Evolutionary conservation across 2,113 vertebrate species (phyloP).

Genomic region (Pollachius pollachius): DNA sequence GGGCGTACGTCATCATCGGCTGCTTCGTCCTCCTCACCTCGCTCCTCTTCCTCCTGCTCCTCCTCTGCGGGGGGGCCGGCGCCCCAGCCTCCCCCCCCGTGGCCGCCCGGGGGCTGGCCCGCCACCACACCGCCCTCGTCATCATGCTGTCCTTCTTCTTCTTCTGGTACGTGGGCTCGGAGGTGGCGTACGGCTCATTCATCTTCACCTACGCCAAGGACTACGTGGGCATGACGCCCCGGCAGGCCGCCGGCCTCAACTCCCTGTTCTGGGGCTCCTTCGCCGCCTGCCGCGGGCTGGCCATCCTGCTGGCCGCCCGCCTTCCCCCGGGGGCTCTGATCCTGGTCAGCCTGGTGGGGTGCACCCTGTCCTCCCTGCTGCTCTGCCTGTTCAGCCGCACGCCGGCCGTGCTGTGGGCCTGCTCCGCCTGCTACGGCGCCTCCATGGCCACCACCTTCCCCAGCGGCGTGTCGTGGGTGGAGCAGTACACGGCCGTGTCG

Average conservation of each 20-base stretch:
- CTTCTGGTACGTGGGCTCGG: conserved; percentile 88
- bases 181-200: conserved; percentile 89
- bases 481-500: conserved; percentile 87
- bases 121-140: conserved; percentile 77
- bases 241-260: conserved; percentile 81
- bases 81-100: conserved; percentile 4
- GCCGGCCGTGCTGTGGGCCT: conserved; percentile 75
- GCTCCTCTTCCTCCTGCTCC: conserved; percentile 76
- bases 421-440: conserved; percentile 79
- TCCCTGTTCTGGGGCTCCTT: conserved; percentile 89
- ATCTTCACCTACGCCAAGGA: conserved; percentile 82
- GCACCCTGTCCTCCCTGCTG: conserved; percentile 70
- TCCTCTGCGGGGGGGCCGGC: conserved; percentile 53
- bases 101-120: conserved; percentile 55
- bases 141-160: conserved; percentile 86
- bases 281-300: conserved; percentile 78
- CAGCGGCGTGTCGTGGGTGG: conserved; percentile 90
- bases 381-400: conserved; percentile 76
- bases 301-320: conserved; percentile 83
- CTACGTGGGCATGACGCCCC: conserved; percentile 69
- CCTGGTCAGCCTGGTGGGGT: conserved; percentile 78
- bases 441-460: conserved; percentile 92
- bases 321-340: conserved; percentile 85
- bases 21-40: conserved; percentile 77
- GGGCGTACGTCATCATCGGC: conserved; percentile 84